These are phyloP conservation scores for Epizoanthus scotinus DNA, from an alignment of 92 coral and sea anemone genomes.

Conservation along the genomic window DNA sequence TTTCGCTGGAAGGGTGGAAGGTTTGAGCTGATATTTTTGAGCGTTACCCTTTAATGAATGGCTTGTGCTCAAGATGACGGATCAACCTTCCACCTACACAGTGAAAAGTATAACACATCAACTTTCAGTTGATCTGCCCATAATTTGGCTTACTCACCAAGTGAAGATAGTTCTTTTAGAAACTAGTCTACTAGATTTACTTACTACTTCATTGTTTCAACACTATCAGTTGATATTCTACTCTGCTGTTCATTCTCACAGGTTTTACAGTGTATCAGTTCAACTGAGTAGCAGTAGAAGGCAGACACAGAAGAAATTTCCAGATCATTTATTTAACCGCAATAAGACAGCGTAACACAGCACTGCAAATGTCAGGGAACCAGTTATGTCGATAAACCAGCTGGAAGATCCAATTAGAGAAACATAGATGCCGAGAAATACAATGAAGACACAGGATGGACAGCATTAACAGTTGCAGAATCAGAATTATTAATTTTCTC, in stretches of 20 bases:
- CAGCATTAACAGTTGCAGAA: neutral
- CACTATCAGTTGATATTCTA: neutral
- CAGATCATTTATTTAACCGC: slow-evolving; percentile 23
- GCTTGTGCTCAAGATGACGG: too few species aligned
- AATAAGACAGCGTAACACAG: slow-evolving; percentile 21
- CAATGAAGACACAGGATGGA: slow-evolving; percentile 15
- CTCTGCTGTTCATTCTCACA: slow-evolving; percentile 26
- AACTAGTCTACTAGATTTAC: too few species aligned
- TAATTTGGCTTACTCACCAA: too few species aligned
- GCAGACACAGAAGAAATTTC: slow-evolving; percentile 27
- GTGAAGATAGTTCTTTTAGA: too few species aligned
- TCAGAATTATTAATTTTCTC: too few species aligned
- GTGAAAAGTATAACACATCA: too few species aligned
- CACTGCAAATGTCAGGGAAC: slow-evolving; percentile 30
- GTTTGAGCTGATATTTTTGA: too few species aligned
- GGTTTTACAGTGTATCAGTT: slow-evolving; percentile 31
- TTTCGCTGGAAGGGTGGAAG: too few species aligned
- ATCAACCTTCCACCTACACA: too few species aligned
- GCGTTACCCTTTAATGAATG: too few species aligned
- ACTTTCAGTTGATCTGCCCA: too few species aligned
- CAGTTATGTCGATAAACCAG: slow-evolving; percentile 25
- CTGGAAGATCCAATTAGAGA: slow-evolving; percentile 17
- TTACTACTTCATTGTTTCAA: too few species aligned
- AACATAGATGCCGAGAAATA: slow-evolving; percentile 21
- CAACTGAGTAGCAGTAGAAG: slow-evolving; percentile 44